A percentile compares a stretch with the other conserved stretches of the same genome.
Conservation (phyloP, 2,113 vertebrate genomes). For the Lepus timidus region DNA sequence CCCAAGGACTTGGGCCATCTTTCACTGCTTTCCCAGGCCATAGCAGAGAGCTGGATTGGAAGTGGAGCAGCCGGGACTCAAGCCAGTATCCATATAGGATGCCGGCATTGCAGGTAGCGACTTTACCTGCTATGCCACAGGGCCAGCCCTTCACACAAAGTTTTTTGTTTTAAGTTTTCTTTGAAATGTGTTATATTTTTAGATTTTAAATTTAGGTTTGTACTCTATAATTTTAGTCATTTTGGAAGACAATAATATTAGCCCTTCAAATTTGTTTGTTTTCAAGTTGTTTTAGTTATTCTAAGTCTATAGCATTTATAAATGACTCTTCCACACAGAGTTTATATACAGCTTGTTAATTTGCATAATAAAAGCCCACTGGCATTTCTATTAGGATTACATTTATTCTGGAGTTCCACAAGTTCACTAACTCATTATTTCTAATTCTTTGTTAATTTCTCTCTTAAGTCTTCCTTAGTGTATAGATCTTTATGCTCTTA, state of each 20-base stretch:
- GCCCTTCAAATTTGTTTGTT: neutral
- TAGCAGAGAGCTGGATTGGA: too few species aligned
- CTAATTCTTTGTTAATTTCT: slow-evolving; percentile 42
- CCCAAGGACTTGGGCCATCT: too few species aligned
- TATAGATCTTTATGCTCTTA: neutral
- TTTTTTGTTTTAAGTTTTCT: slow-evolving; percentile 24
- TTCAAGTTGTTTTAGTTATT: neutral
- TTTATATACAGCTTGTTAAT: slow-evolving; percentile 25
- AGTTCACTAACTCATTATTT: neutral
- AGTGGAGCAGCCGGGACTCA: too few species aligned
- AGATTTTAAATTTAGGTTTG: neutral
- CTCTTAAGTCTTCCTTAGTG: neutral
- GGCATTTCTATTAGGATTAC: neutral
- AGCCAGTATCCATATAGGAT: too few species aligned
- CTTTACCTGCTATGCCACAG: too few species aligned
- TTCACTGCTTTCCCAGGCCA: too few species aligned
- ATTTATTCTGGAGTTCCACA: neutral
- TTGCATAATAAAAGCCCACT: neutral
- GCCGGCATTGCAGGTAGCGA: too few species aligned
- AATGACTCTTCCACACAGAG: neutral
- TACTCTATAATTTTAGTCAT: slow-evolving; percentile 5
- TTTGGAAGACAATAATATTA: neutral
- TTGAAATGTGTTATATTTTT: slow-evolving; percentile 18
- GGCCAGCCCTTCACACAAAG: neutral
- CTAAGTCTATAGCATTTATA: neutral